Conservation (phyloP, 2,888 invertebrate genomes). For the Amphipoea oculea region DNA sequence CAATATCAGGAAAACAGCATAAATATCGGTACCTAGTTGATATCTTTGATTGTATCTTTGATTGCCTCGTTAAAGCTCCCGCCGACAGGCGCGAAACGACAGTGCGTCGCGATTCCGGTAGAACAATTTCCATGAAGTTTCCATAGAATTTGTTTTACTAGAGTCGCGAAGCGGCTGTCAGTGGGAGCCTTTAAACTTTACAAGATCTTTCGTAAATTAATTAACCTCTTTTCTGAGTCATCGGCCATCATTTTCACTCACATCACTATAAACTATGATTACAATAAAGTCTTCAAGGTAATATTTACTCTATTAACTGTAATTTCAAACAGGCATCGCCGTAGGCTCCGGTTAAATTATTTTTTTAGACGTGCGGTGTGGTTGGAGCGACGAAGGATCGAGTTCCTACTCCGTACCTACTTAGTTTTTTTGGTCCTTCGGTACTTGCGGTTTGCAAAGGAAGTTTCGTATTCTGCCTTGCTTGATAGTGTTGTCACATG, state of each 20-base stretch:
- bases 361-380: conserved; percentile 72
- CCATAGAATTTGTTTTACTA: too few species aligned
- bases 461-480: conserved; percentile 78
- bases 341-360: conserved; percentile 41
- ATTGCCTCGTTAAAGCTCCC: not conserved
- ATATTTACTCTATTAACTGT: conserved; percentile 63
- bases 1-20: not conserved
- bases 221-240: not conserved
- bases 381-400: conserved; percentile 79
- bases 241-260: conserved; percentile 25
- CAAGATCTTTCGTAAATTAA: not conserved
- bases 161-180: too few species aligned
- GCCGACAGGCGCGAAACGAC: too few species aligned
- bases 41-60: not conserved
- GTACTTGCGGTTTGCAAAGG: conserved; percentile 84
- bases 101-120: too few species aligned
- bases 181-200: not conserved
- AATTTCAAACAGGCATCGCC: conserved; percentile 44
- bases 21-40: not conserved
- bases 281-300: conserved; percentile 30
- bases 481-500: conserved; percentile 61
- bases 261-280: conserved; percentile 39
- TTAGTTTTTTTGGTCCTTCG: conserved; percentile 74
- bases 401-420: conserved; percentile 76
- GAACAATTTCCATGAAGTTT: too few species aligned